Evolutionary conservation across 2,888 invertebrate genomes (phyloP).

Genomic region (Lymantria monacha): DNA sequence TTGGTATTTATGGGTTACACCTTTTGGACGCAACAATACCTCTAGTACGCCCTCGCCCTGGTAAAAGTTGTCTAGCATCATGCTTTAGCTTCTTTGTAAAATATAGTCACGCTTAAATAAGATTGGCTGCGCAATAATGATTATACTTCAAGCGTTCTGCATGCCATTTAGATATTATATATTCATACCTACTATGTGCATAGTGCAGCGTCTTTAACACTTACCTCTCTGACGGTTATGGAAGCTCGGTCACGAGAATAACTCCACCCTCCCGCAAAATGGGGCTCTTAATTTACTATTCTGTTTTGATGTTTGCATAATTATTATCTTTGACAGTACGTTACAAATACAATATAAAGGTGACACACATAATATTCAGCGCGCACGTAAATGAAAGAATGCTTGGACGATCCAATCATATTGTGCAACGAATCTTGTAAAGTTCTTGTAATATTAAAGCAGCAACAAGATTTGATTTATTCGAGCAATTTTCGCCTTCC

Average conservation of each 20-base stretch:
- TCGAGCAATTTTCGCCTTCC: conserved; percentile 72
- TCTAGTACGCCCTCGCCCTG: conserved; percentile 80
- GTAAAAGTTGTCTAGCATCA: conserved; percentile 82
- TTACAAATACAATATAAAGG: conserved; percentile 71
- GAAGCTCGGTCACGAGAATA: conserved; percentile 66
- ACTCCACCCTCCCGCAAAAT: conserved; percentile 44
- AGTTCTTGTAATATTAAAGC: conserved; percentile 82
- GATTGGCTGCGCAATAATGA: conserved; percentile 83
- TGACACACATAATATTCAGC: conserved; percentile 69
- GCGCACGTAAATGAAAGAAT: conserved; percentile 74
- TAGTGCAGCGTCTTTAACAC: conserved; percentile 79
- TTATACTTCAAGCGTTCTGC: conserved; percentile 83
- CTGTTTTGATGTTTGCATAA: conserved; percentile 39
- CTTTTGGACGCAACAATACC: conserved; percentile 79
- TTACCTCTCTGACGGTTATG: conserved; percentile 72
- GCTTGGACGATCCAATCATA: conserved; percentile 81
- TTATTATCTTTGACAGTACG: conserved; percentile 34
- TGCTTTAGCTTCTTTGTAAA: conserved; percentile 82
- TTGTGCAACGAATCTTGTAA: conserved; percentile 82
- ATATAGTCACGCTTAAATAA: conserved; percentile 82
- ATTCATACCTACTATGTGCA: conserved; percentile 80
- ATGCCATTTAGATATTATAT: conserved; percentile 82
- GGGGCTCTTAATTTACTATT: conserved; percentile 54
- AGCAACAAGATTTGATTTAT: conserved; percentile 76
- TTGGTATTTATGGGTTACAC: conserved; percentile 79